Percentiles rank a stretch among this genome's conserved stretches.
Evolutionary conservation across 1,140 invertebrate species (phyloP).

Genomic region (Euborellia annulipes): DNA sequence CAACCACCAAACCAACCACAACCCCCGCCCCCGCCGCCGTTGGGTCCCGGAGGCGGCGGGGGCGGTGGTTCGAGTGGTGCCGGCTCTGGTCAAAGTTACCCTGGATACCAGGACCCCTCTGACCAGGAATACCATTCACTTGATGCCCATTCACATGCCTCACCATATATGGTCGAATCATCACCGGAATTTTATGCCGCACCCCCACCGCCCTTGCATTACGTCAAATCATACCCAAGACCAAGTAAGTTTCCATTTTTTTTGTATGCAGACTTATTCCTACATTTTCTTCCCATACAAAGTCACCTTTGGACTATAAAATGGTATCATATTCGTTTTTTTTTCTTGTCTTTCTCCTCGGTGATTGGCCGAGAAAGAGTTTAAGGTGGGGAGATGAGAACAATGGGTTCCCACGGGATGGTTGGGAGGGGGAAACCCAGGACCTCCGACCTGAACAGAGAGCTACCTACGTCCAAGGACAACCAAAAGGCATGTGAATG

Average conservation of each 20-base stretch:
- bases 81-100: conserved; percentile 19
- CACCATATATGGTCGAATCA: conserved; percentile 42
- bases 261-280: no score
- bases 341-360: no score
- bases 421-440: no score
- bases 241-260: conserved; percentile 32
- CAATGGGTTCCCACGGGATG: no score
- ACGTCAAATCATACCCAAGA: conserved; percentile 49
- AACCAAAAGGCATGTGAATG: no score
- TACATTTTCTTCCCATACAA: no score
- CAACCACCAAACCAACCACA: no score
- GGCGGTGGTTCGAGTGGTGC: conserved; percentile 21
- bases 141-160: conserved; percentile 35
- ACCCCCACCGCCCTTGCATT: conserved; percentile 36
- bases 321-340: no score
- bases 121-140: conserved; percentile 52
- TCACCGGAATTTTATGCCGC: conserved; percentile 55
- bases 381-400: no score
- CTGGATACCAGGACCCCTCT: conserved; percentile 29
- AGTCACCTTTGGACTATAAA: background rate
- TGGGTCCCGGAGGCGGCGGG: conserved; percentile 10
- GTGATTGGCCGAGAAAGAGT: no score
- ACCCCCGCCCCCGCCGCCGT: background rate
- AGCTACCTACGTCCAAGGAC: background rate
- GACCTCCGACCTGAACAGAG: background rate